phyloP scores from a whole-genome alignment of 2,797 vertebrate genomes.

The Tamandua tetradactyla region DNA sequence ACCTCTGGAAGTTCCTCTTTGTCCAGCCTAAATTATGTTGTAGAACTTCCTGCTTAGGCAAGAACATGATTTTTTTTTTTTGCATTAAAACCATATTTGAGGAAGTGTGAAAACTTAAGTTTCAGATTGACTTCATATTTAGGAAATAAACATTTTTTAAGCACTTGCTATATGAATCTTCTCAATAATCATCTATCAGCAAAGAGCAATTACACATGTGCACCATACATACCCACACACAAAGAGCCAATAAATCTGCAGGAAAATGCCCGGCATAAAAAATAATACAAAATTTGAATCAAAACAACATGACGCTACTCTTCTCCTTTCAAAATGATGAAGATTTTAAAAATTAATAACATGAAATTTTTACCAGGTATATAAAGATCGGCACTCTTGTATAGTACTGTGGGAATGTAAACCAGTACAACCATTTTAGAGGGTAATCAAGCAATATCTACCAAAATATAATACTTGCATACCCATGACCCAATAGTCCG shows the following conservation, averaged over 20 bases:
- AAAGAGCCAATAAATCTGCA: neutral
- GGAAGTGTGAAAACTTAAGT: neutral
- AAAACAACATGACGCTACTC: neutral
- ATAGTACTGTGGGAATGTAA: neutral
- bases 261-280: neutral
- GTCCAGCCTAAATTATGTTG: neutral
- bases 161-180: constrained; percentile 10
- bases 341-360: neutral
- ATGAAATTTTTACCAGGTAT: neutral
- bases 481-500: neutral
- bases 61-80: neutral
- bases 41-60: neutral
- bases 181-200: neutral
- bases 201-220: neutral
- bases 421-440: neutral
- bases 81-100: constrained; percentile 43
- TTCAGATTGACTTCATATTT: constrained; percentile 15
- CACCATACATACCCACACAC: neutral
- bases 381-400: neutral
- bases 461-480: neutral
- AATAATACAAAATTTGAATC: neutral
- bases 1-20: neutral
- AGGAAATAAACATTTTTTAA: constrained; percentile 9
- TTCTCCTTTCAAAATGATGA: neutral
- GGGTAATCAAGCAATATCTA: neutral